Percentiles rank a stretch among this genome's conserved stretches.
phyloP scores from a whole-genome alignment of 2,113 vertebrate species.

The Phainopepla nitens region DNA sequence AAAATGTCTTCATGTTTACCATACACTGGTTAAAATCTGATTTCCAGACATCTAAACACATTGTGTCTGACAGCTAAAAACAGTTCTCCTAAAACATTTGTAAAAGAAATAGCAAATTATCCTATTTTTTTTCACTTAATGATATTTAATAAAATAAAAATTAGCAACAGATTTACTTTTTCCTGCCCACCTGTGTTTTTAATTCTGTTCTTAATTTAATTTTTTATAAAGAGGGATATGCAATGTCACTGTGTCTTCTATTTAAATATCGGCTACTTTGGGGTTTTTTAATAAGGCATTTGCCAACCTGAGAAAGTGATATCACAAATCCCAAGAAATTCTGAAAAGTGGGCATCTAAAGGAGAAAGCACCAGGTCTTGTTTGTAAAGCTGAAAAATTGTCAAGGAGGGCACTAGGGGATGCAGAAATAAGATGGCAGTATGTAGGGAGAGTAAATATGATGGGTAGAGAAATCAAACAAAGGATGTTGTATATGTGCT shows the following conservation, averaged over 20 bases:
- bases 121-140: background rate
- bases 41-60: conserved; percentile 20
- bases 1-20: conserved; percentile 13
- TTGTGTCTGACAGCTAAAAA: conserved; percentile 1
- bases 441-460: background rate
- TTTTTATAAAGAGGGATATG: background rate
- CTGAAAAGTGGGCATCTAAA: background rate
- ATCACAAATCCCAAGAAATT: background rate
- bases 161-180: background rate
- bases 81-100: background rate
- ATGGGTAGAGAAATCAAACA: background rate
- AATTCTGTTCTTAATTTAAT: background rate
- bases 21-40: conserved; percentile 18
- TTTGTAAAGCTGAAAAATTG: background rate
- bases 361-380: background rate
- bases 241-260: background rate
- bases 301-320: background rate
- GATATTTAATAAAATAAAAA: background rate
- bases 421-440: background rate
- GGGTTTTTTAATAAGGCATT: background rate
- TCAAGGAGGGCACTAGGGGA: background rate
- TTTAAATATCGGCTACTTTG: background rate
- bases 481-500: background rate
- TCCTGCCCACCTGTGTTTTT: background rate
- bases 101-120: background rate